Percentiles rank a stretch among this genome's conserved stretches.
Conservation (phyloP, 2,113 vertebrate genomes). For the Pipra filicauda region DNA sequence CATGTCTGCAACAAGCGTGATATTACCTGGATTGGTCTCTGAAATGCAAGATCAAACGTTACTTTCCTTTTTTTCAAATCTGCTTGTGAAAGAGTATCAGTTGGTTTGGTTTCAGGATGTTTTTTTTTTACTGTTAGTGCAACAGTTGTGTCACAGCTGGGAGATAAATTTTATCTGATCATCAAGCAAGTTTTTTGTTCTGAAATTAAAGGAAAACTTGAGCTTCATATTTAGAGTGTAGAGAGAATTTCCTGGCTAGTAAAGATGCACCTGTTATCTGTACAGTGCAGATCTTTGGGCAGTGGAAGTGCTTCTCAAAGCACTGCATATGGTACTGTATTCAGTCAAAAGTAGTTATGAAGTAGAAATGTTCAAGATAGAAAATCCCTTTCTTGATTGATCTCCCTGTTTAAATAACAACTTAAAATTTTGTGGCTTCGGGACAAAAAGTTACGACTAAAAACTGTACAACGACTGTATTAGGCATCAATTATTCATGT, state of each 20-base stretch:
- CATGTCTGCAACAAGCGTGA: not conserved
- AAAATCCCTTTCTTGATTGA: not conserved
- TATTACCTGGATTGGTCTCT: not conserved
- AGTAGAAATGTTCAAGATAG: not conserved
- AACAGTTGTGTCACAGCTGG: not conserved
- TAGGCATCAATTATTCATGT: slow-evolving; percentile 74
- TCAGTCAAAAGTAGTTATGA: not conserved
- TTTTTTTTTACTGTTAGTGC: not conserved
- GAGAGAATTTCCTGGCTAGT: not conserved
- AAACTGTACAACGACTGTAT: slow-evolving; percentile 30
- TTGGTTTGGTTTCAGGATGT: fast-evolving
- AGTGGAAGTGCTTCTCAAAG: not conserved
- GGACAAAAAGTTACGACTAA: slow-evolving; percentile 10
- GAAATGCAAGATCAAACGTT: not conserved
- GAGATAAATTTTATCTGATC: not conserved
- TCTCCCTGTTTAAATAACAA: not conserved
- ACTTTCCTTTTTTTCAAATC: not conserved
- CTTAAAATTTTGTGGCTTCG: slow-evolving; percentile 20
- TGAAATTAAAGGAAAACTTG: not conserved
- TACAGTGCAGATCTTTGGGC: not conserved
- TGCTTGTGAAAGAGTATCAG: not conserved
- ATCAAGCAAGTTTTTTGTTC: not conserved
- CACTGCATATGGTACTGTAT: not conserved
- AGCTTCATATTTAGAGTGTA: not conserved
- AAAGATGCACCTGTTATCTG: not conserved